A percentile compares a stretch with the other conserved stretches of the same genome.
Evolutionary conservation across 1,140 invertebrate species (phyloP).

Genomic region (Drosophila rufa): DNA sequence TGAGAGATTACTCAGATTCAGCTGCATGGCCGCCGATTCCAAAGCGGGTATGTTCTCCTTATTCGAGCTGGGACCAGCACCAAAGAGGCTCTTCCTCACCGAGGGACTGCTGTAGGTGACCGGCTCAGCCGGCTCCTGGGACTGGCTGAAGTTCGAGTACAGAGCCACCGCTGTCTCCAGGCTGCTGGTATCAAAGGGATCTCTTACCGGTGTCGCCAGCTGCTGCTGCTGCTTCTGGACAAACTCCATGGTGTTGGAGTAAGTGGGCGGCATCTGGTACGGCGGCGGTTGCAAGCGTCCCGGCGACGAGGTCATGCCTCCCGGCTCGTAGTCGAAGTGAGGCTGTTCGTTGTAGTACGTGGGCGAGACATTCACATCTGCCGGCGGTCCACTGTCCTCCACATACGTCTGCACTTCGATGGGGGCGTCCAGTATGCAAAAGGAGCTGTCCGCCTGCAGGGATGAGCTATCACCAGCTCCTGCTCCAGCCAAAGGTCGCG

Average conservation of each 20-base stretch:
- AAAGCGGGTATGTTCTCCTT: constrained; percentile 79
- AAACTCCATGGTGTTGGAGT: constrained; percentile 85
- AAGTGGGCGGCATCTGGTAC: constrained; percentile 86
- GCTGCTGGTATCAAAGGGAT: constrained; percentile 88
- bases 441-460: constrained; percentile 70
- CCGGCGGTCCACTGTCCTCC: constrained; percentile 9
- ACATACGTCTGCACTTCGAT: constrained; percentile 88
- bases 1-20: constrained; percentile 63
- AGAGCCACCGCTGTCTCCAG: constrained; percentile 46
- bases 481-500: constrained; percentile 11
- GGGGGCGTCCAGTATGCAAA: constrained; percentile 91
- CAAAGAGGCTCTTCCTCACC: constrained; percentile 68
- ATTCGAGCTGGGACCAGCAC: constrained; percentile 41
- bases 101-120: constrained; percentile 57
- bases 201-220: constrained; percentile 48
- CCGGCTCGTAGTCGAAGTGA: constrained; percentile 55
- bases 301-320: constrained; percentile 31
- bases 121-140: background rate
- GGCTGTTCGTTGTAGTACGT: constrained; percentile 62
- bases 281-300: constrained; percentile 84
- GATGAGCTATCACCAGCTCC: constrained; percentile 56
- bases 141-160: constrained; percentile 63
- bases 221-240: constrained; percentile 62
- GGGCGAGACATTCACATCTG: constrained; percentile 55
- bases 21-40: constrained; percentile 69